A percentile compares a stretch with the other conserved stretches of the same genome.
These are phyloP conservation scores for Caerostris darwini DNA, from an alignment of 1,140 invertebrate genomes.

Conservation along the genomic window DNA sequence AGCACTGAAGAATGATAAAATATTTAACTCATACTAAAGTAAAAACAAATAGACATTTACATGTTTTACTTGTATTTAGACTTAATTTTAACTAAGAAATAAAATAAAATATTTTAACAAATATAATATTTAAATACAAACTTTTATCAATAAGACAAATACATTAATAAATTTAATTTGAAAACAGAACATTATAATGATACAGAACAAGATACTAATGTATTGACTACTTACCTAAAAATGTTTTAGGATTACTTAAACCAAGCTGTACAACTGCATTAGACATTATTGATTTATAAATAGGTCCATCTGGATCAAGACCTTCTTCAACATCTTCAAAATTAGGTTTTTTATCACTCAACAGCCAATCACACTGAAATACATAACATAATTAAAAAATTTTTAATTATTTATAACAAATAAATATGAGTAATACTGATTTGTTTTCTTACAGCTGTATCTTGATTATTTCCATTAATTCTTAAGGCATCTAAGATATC, in stretches of 20 bases:
- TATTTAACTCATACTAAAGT: too few relatives aligned
- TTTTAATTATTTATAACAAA: not conserved
- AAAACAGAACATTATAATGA: too few relatives aligned
- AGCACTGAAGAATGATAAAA: too few relatives aligned
- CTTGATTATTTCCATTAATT: slow-evolving; percentile 85
- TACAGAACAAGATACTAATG: too few relatives aligned
- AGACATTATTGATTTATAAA: slow-evolving; percentile 86
- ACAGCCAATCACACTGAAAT: slow-evolving; percentile 85
- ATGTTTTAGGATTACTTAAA: slow-evolving; percentile 86
- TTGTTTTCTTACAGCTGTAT: slow-evolving; percentile 83
- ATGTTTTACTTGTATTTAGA: too few relatives aligned
- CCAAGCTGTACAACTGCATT: slow-evolving; percentile 86
- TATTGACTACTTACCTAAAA: slow-evolving; percentile 82
- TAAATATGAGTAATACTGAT: too few relatives aligned
- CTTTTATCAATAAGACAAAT: too few relatives aligned
- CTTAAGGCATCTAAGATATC: slow-evolving; percentile 85
- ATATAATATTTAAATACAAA: too few relatives aligned
- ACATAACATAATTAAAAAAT: not conserved
- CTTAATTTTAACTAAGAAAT: too few relatives aligned
- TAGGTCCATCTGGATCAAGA: slow-evolving; percentile 84
- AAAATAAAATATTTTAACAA: too few relatives aligned
- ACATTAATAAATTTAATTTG: too few relatives aligned
- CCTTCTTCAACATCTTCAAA: slow-evolving; percentile 85
- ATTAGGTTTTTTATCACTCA: slow-evolving; percentile 83
- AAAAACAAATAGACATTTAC: too few relatives aligned